Percentiles rank a stretch among this genome's conserved stretches.
phyloP scores from a whole-genome alignment of 2,888 invertebrate genomes.

The Dusona sp. region DNA sequence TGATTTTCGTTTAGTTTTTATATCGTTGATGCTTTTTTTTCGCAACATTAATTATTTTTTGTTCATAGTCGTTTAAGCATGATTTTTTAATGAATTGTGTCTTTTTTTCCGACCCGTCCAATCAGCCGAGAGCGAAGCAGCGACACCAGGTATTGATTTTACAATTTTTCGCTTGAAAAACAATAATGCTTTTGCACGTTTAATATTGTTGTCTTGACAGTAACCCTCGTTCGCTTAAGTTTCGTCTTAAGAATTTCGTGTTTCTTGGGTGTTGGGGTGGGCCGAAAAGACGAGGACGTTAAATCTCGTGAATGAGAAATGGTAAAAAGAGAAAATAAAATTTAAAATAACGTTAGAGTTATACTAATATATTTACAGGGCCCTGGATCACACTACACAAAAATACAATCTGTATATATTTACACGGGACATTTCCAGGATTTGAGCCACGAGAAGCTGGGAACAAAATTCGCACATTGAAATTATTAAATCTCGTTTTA shows the following conservation, averaged over 20 bases:
- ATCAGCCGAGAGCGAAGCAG: conserved; percentile 82
- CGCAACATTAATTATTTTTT: conserved; percentile 63
- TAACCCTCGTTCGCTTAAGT: conserved; percentile 44
- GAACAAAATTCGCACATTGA: not conserved
- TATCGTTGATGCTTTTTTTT: conserved; percentile 32
- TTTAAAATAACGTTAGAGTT: conserved; percentile 17
- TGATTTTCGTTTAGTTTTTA: not conserved
- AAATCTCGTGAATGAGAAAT: conserved; percentile 1
- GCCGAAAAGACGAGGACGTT: not conserved
- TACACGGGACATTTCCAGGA: not conserved
- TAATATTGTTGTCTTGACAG: conserved; percentile 23
- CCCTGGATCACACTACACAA: conserved; percentile 13
- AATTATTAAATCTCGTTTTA: not conserved
- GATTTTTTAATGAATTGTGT: conserved; percentile 77
- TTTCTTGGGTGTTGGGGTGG: conserved; percentile 51
- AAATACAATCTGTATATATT: conserved; percentile 37
- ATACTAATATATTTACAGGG: conserved; percentile 50
- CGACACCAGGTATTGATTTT: conserved; percentile 82
- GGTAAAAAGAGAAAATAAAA: conserved; percentile 6
- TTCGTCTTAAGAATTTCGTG: conserved; percentile 29
- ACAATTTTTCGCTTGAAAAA: conserved; percentile 43
- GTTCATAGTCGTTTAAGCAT: conserved; percentile 72
- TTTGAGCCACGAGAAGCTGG: not conserved
- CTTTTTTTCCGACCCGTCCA: conserved; percentile 78
- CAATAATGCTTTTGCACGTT: conserved; percentile 36